These are phyloP conservation scores for Montipora sp. DNA, from an alignment of 64 coral and sea anemone genomes.

Conservation along the genomic window DNA sequence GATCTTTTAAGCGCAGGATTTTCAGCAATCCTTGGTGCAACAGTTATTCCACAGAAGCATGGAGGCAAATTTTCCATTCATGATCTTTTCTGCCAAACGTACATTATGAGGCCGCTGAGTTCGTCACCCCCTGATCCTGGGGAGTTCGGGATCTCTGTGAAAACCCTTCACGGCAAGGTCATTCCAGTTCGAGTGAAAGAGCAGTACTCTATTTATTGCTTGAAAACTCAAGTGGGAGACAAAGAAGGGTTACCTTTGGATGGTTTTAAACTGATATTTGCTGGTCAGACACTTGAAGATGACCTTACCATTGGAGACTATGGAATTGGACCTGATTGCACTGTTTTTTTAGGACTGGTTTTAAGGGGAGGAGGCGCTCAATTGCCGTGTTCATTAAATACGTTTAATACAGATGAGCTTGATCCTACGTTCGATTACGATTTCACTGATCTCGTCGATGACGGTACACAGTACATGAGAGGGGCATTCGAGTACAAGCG, in stretches of 20 bases:
- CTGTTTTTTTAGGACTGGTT: conserved; percentile 6
- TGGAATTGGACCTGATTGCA: conserved; percentile 22
- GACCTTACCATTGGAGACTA: background rate
- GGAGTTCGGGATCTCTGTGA: background rate
- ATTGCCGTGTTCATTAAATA: too few species aligned
- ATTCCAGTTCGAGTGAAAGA: background rate
- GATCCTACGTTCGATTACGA: conserved; percentile 70
- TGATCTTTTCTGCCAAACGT: conserved; percentile 39
- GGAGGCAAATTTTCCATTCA: background rate
- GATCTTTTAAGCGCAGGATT: conserved; percentile 46
- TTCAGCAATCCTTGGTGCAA: conserved; percentile 25
- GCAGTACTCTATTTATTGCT: background rate
- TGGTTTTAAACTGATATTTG: conserved; percentile 25
- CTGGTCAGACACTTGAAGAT: conserved; percentile 23
- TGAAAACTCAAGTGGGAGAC: conserved; percentile 33
- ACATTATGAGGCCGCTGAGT: background rate
- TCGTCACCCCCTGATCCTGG: background rate
- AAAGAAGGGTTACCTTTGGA: conserved; percentile 5
- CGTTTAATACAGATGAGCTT: conserved; percentile 37
- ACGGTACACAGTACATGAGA: conserved; percentile 62
- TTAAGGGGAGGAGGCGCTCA: background rate
- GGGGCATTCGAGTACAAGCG: conserved; percentile 60
- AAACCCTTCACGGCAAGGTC: background rate
- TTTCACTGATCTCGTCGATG: conserved; percentile 58
- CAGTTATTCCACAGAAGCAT: background rate